Evolutionary conservation across 2,888 invertebrate genomes (phyloP).

Genomic region (Lydus trimaculatus): DNA sequence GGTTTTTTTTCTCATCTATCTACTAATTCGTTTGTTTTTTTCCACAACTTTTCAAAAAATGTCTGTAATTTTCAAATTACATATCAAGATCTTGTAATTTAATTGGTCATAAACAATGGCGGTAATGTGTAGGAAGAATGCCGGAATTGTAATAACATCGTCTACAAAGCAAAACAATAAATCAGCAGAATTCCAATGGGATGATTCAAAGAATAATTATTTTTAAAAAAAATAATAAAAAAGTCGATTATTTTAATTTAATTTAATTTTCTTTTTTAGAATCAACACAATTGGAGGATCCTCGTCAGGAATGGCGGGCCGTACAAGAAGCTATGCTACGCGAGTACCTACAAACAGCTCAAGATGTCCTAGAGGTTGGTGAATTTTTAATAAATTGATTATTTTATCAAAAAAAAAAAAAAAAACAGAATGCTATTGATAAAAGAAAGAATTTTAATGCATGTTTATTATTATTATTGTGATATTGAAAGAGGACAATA

Average conservation of each 20-base stretch:
- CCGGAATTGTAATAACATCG: conserved; percentile 7
- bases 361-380: conserved; percentile 91
- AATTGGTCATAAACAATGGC: conserved; percentile 14
- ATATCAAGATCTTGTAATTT: conserved; percentile 12
- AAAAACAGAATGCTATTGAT: too few species aligned
- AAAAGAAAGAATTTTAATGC: background rate
- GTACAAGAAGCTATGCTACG: conserved; percentile 97
- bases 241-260: too few species aligned
- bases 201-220: conserved; percentile 25
- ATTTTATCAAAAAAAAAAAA: too few species aligned
- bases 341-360: conserved; percentile 94
- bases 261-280: conserved; percentile 67
- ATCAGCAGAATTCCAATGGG: conserved; percentile 18
- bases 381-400: too few species aligned
- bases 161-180: conserved; percentile 9
- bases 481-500: conserved; percentile 15
- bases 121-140: conserved; percentile 17
- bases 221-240: too few species aligned
- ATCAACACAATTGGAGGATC: conserved; percentile 96
- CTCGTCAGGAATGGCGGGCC: conserved; percentile 94
- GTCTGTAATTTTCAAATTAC: conserved; percentile 24
- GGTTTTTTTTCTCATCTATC: background rate
- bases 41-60: conserved; percentile 14
- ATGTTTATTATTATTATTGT: background rate
- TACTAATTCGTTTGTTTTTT: conserved; percentile 27